Percentiles rank a stretch among this genome's conserved stretches.
These are phyloP conservation scores for Orchesella flavescens DNA, from an alignment of 2,888 invertebrate genomes.

Conservation along the genomic window DNA sequence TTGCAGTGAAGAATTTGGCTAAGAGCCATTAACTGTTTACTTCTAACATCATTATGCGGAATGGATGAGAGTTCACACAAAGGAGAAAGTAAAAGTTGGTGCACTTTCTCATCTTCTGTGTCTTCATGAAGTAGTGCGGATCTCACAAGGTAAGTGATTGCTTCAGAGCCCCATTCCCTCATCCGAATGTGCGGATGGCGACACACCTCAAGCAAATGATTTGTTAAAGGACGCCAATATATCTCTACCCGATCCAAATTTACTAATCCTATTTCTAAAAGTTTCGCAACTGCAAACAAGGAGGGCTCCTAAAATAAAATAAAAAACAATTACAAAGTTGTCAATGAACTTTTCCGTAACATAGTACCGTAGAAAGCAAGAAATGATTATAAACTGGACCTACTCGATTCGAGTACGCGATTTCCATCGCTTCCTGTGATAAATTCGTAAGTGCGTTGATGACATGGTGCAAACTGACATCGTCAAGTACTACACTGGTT, in stretches of 20 bases:
- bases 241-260: conserved; percentile 95
- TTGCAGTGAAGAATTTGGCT: conserved; percentile 92
- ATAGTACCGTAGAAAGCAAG: no score
- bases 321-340: neutral
- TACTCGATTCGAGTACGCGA: conserved; percentile 94
- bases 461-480: conserved; percentile 94
- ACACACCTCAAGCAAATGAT: conserved; percentile 95
- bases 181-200: conserved; percentile 95
- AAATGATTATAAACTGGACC: conserved; percentile 71
- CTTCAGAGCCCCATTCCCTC: conserved; percentile 98
- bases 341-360: no score
- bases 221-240: conserved; percentile 94
- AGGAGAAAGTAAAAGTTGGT: conserved; percentile 89
- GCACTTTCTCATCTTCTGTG: conserved; percentile 86
- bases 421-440: conserved; percentile 96
- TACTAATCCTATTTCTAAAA: conserved; percentile 97
- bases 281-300: conserved; percentile 95
- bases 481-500: conserved; percentile 93
- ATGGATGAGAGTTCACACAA: conserved; percentile 92
- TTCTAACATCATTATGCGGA: conserved; percentile 93
- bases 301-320: conserved; percentile 88
- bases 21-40: conserved; percentile 94
- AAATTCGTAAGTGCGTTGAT: conserved; percentile 97
- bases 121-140: conserved; percentile 92
- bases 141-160: conserved; percentile 93